Evolutionary conservation across 2,888 invertebrate genomes (phyloP).

Genomic region (Apodemia duryi): DNA sequence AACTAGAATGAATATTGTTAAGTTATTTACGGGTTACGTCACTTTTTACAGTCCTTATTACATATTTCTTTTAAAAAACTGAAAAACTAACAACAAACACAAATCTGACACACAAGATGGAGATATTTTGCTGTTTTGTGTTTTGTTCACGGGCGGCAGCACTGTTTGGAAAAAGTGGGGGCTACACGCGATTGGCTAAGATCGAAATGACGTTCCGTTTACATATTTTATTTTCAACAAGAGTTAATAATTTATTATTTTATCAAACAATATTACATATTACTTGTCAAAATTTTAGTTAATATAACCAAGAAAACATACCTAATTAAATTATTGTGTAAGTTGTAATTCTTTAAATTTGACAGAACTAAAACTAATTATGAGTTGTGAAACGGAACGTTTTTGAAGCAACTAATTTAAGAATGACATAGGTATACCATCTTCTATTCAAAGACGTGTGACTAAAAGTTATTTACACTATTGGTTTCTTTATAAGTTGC

Average conservation of each 20-base stretch:
- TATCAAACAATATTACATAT: not conserved
- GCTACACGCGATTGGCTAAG: conserved; percentile 48
- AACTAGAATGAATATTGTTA: conserved; percentile 36
- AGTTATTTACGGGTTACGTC: conserved; percentile 42
- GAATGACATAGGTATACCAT: conserved; percentile 24
- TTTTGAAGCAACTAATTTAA: conserved; percentile 44
- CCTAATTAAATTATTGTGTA: too few relatives aligned
- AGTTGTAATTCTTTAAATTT: too few relatives aligned
- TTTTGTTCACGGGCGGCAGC: conserved; percentile 71
- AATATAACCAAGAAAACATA: not conserved
- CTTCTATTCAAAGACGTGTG: conserved; percentile 17
- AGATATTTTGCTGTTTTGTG: conserved; percentile 78
- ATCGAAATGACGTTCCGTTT: conserved; percentile 48
- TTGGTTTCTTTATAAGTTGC: not conserved
- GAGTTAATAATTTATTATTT: not conserved
- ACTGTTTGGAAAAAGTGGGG: conserved; percentile 50
- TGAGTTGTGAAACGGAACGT: conserved; percentile 44
- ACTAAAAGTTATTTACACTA: conserved; percentile 6
- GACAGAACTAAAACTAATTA: too few relatives aligned
- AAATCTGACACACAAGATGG: conserved; percentile 83
- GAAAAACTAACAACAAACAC: conserved; percentile 77
- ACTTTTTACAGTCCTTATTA: conserved; percentile 53
- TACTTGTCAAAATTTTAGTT: not conserved
- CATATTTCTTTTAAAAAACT: conserved; percentile 59
- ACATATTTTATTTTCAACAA: conserved; percentile 13